Percentiles rank a stretch among this genome's conserved stretches.
These are phyloP conservation scores for Amniataba percoides DNA, from an alignment of 2,797 vertebrate genomes.

Conservation along the genomic window DNA sequence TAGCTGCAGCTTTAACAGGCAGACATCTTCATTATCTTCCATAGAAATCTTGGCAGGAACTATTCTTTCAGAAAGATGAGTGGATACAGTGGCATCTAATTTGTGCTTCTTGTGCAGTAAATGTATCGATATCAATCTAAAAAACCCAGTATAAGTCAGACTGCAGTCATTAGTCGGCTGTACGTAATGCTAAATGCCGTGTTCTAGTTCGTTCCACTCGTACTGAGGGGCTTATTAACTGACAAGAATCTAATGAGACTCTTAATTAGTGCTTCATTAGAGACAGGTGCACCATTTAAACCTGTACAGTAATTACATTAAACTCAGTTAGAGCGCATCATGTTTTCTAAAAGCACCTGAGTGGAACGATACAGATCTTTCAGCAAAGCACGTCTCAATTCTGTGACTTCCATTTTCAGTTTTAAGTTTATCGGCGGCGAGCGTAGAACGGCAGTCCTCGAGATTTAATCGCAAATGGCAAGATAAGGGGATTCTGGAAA, in stretches of 20 bases:
- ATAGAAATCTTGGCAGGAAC: background rate
- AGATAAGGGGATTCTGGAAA: background rate
- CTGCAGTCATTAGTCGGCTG: background rate
- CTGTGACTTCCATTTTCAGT: background rate
- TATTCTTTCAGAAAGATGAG: background rate
- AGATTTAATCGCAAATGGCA: background rate
- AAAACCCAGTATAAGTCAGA: background rate
- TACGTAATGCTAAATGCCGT: background rate
- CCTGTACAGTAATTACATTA: constrained; percentile 1
- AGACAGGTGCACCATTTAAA: constrained; percentile 22
- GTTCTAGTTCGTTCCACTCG: background rate
- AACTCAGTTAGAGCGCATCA: background rate
- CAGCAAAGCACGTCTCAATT: background rate
- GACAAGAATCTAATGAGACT: constrained; percentile 19
- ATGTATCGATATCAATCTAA: background rate
- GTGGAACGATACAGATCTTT: background rate
- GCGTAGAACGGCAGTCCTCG: background rate
- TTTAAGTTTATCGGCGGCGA: background rate
- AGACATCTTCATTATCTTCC: background rate
- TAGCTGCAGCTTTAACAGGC: too few species aligned
- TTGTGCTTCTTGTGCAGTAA: background rate
- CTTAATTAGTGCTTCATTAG: constrained; percentile 17
- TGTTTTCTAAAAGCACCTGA: background rate
- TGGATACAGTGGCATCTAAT: background rate
- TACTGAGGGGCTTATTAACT: background rate